phyloP scores from a whole-genome alignment of 1,140 invertebrate genomes.

The Sitophilus oryzae region DNA sequence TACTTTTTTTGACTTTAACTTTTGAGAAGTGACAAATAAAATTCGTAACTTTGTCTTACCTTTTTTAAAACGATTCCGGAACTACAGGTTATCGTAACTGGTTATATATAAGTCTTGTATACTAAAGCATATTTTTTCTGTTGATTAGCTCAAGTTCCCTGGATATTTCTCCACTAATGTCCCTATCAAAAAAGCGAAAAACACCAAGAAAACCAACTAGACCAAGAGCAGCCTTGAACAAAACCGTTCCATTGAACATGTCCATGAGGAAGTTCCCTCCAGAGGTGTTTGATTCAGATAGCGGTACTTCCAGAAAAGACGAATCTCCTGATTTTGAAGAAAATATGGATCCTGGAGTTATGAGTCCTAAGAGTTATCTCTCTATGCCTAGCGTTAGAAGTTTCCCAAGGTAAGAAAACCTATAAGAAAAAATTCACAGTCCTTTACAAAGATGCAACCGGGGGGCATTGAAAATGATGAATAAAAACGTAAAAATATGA shows the following conservation, averaged over 20 bases:
- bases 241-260: slow-evolving; percentile 35
- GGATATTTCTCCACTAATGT: slow-evolving; percentile 42
- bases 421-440: no score
- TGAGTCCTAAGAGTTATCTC: slow-evolving; percentile 63
- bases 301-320: slow-evolving; percentile 31
- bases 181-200: slow-evolving; percentile 28
- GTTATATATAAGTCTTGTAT: no score
- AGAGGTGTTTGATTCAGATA: slow-evolving; percentile 37
- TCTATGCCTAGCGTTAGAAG: slow-evolving; percentile 76
- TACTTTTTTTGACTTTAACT: no score
- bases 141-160: slow-evolving; percentile 34
- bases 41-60: no score
- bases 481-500: no score
- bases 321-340: slow-evolving; percentile 29
- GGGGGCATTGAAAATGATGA: no score
- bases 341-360: slow-evolving; percentile 43
- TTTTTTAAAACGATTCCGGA: no score
- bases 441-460: no score
- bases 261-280: slow-evolving; percentile 20
- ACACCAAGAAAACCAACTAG: slow-evolving; percentile 31
- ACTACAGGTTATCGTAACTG: no score
- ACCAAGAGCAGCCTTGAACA: slow-evolving; percentile 38
- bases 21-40: no score
- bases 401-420: slow-evolving; percentile 60
- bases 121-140: neutral